Evolutionary conservation across 2,888 invertebrate species (phyloP), one percentile per base, ranked within the genome.

Genomic region (Drosophila neonasuta): DNA sequence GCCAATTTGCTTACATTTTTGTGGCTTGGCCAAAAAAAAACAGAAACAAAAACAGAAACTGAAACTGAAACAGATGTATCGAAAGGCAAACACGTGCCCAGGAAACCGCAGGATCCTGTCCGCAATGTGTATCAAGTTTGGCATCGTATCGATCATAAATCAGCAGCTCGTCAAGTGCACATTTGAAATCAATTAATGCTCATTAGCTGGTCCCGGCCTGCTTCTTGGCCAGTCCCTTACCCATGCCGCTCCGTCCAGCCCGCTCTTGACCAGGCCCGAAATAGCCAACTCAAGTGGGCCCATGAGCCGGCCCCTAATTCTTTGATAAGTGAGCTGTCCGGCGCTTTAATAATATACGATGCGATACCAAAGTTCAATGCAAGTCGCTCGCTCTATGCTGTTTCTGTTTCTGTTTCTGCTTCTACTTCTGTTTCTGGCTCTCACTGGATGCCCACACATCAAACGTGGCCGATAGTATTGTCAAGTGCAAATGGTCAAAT

Each of bases 71-170:
- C 54, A 59, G 52, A 32, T 45, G 41, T 57, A 57, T 49, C 48
- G 11, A 59, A 48, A 42, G 9, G 30, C 10, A 10, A 39, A 58
- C 81, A 83, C 79, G 81, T 80, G 83, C 68, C 66, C 49, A 71
- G 81, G 77, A 82, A 81, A 77, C 81, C 81, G 39, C 83, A 82
- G 65, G 62, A 79, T 81, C 83, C 80, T 75, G 80, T 75, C 34
- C 24, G 15, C 10, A 39, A 64, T 45, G 45, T 45, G 41, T 63
- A 71, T 74, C 63, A 62, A 24, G 59, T 68, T 74, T 13, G 29
- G 10, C 36, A 46, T 51, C 11, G 39, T 42, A 49, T 57, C 69
- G 34, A 15, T 17, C 62, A 54, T 74, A 74, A 71, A 64, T 74
- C 63, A 48, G 41, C 1, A 20, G 36, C 30, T 62, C 44, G 42